These are phyloP conservation scores for Aplysia californica DNA, from an alignment of 1,140 invertebrate genomes.

Conservation along the genomic window DNA sequence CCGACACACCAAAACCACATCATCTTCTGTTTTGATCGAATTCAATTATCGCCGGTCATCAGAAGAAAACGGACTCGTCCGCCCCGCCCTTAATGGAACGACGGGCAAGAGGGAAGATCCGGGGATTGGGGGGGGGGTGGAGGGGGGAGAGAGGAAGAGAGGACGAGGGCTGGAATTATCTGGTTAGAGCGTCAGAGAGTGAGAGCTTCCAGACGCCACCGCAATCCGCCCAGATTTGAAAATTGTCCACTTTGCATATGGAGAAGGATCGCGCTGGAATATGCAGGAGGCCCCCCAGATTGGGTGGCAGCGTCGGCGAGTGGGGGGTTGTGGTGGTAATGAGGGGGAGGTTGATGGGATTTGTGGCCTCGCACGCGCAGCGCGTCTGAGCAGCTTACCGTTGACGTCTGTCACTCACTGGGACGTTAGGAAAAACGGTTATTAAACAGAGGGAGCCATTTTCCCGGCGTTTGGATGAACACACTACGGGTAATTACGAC, in stretches of 20 bases:
- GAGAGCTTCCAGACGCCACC: slow-evolving; percentile 15
- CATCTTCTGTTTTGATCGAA: slow-evolving; percentile 18
- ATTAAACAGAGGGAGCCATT: neutral
- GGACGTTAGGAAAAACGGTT: neutral
- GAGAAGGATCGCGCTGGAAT: slow-evolving; percentile 6
- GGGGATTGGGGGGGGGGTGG: neutral
- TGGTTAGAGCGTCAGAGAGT: slow-evolving; percentile 5
- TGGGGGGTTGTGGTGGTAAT: neutral
- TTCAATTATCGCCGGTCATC: slow-evolving; percentile 24
- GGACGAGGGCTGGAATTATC: slow-evolving; percentile 17
- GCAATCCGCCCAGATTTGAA: slow-evolving; percentile 19
- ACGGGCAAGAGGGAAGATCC: neutral
- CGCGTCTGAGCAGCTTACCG: neutral
- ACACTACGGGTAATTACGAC: neutral
- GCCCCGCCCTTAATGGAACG: too few relatives aligned
- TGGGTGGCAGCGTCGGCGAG: neutral
- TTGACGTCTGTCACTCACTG: neutral
- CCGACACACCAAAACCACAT: too few relatives aligned
- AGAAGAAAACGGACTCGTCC: too few relatives aligned
- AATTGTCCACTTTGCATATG: slow-evolving; percentile 19
- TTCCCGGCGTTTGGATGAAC: neutral
- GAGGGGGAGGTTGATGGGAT: slow-evolving; percentile 2
- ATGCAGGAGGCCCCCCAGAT: slow-evolving; percentile 6
- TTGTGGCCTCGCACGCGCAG: neutral
- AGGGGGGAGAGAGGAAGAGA: neutral